Evolutionary conservation across 2,797 vertebrate species (phyloP).

Genomic region (Periophthalmus magnuspinnatus): DNA sequence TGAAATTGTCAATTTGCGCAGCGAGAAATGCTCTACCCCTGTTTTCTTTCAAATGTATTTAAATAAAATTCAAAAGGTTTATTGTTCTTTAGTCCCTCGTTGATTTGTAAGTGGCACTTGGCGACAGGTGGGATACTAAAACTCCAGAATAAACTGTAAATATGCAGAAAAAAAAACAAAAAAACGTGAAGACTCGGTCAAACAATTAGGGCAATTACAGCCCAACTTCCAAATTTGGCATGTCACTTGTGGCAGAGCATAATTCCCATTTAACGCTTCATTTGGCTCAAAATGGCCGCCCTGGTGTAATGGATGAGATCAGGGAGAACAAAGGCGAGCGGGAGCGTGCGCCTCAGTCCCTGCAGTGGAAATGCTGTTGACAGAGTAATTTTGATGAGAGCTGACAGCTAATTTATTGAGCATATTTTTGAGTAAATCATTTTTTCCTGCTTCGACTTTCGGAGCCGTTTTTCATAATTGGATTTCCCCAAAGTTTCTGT

Average conservation of each 20-base stretch:
- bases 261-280: conserved; percentile 77
- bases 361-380: conserved; percentile 55
- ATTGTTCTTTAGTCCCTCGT: not conserved
- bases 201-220: conserved; percentile 73
- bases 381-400: conserved; percentile 73
- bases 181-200: conserved; percentile 54
- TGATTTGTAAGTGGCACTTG: not conserved
- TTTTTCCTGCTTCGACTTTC: conserved; percentile 51
- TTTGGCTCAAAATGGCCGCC: conserved; percentile 70
- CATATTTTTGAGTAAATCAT: conserved; percentile 76
- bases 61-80: not conserved
- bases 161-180: too few relatives aligned
- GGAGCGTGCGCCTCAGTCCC: conserved; percentile 13
- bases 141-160: conserved; percentile 23
- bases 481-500: conserved; percentile 64
- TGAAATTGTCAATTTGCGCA: too few relatives aligned
- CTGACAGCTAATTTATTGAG: conserved; percentile 79
- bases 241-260: conserved; percentile 71
- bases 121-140: conserved; percentile 11
- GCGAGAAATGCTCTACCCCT: too few relatives aligned
- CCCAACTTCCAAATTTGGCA: conserved; percentile 64
- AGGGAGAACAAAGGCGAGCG: conserved; percentile 25
- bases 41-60: too few relatives aligned
- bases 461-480: conserved; percentile 67
- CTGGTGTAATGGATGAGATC: conserved; percentile 60